Base-by-base conservation (phyloP, 2,888 invertebrate species). In the Amphipoea lucens region DNA sequence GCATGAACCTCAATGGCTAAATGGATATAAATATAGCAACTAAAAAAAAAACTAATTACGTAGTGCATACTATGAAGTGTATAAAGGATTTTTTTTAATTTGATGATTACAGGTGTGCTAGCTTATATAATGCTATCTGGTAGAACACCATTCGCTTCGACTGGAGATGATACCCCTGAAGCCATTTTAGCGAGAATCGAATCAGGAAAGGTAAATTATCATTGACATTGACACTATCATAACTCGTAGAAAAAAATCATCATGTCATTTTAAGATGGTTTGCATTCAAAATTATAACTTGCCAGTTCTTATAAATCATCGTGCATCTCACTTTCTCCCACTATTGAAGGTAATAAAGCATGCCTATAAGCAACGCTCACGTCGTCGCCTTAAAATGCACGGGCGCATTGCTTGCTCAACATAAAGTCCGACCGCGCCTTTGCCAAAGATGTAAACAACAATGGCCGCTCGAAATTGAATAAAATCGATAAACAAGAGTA, bases 81-180 rank as follows among this genome's bases (percentile, higher is more conserved):
- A 9, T 60, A 45, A 2, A 20, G 6, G 45, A 71, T 42, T 17
- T 12, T 45, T 42, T 48, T 63, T 54, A 42, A 60, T 70, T 69
- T 70, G 20, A 62, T 83, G 4, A 51, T 92, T 92, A 1, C 90
- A 97, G 97, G 99, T 85, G 99, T 99, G 57, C 97, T 99, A 76
- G 97, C 99, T 0, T 99, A 99, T 95, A 99, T 99, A 78, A 99
- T 99, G 98, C 96, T 99, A 69, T 98, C 99, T 45, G 99, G 99
- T 87, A 98, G 97, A 91, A 98, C 98, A 40, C 98, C 98, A 0
- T 98, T 98, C 89, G 98, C 98, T 70, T 98, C 98, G 29, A 97
- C 98, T 3, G 97, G 98, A 5, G 97, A 97, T 83, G 98, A 98
- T 89, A 97, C 97, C 0, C 99, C 99, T 0, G 98, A 98, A 93